A percentile compares a stretch with the other conserved stretches of the same genome.
These are phyloP conservation scores for Tenthredo mesomela DNA, from an alignment of 2,888 invertebrate species.

Conservation along the genomic window DNA sequence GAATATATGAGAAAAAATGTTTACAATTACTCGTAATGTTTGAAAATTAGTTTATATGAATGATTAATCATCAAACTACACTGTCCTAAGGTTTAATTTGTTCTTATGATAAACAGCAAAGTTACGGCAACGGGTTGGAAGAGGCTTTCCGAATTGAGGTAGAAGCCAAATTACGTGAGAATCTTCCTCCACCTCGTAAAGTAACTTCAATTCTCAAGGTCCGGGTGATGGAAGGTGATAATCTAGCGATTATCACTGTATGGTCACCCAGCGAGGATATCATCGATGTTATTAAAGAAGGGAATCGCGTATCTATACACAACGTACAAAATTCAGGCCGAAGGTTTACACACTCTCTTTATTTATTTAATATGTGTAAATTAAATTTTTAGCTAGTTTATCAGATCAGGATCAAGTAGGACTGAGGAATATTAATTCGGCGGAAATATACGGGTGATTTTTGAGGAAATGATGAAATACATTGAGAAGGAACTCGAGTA, in stretches of 20 bases:
- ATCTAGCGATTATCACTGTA: conserved; percentile 81
- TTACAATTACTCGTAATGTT: neutral
- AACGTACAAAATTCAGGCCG: conserved; percentile 80
- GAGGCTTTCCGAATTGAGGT: conserved; percentile 68
- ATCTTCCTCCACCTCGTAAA: conserved; percentile 71
- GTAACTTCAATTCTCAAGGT: conserved; percentile 78
- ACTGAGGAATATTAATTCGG: too few relatives aligned
- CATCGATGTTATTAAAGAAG: conserved; percentile 82
- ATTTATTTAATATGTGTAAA: neutral
- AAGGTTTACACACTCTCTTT: conserved; percentile 65
- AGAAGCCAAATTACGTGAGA: conserved; percentile 67
- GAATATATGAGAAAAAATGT: neutral
- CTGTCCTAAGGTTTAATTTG: neutral
- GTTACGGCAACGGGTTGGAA: conserved; percentile 52
- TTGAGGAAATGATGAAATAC: too few relatives aligned
- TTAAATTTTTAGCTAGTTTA: too few relatives aligned
- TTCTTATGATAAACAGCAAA: conserved; percentile 21
- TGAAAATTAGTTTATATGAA: neutral
- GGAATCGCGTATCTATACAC: conserved; percentile 81
- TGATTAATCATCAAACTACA: neutral
- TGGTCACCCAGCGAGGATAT: conserved; percentile 86
- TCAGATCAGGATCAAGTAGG: too few relatives aligned
- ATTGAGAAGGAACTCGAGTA: too few relatives aligned
- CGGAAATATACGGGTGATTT: too few relatives aligned
- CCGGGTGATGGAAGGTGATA: conserved; percentile 76